These are phyloP conservation scores for Moxostoma hubbsi DNA, from an alignment of 2,797 vertebrate species.

Conservation along the genomic window DNA sequence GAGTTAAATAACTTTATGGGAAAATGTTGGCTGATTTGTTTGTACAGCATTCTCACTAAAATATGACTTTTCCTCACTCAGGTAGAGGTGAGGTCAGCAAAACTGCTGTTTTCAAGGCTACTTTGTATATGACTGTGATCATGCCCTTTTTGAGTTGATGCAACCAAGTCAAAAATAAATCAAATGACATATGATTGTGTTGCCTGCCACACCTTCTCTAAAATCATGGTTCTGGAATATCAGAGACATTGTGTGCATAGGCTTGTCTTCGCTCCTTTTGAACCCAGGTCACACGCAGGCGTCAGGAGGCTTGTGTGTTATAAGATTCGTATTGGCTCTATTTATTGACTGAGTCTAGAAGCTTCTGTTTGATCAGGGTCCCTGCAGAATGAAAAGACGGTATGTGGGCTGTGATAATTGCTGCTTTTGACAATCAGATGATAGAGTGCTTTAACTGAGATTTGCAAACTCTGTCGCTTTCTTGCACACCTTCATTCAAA, in stretches of 20 bases:
- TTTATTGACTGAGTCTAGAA: constrained; percentile 37
- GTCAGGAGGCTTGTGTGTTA: constrained; percentile 42
- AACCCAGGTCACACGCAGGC: constrained; percentile 43
- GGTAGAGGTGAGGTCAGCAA: constrained; percentile 1
- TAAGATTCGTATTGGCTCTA: constrained; percentile 37
- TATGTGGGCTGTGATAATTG: constrained; percentile 43
- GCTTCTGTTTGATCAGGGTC: constrained; percentile 51
- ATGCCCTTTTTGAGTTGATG: not conserved
- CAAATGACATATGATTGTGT: constrained; percentile 13
- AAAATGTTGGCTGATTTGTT: too few relatives aligned
- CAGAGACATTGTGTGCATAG: constrained; percentile 21
- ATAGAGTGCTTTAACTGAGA: constrained; percentile 63
- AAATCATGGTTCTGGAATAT: not conserved
- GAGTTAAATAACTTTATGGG: too few relatives aligned
- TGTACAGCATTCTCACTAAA: too few relatives aligned
- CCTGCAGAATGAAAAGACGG: constrained; percentile 40
- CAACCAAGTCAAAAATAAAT: constrained; percentile 22
- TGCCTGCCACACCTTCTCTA: constrained; percentile 25
- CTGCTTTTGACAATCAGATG: constrained; percentile 63
- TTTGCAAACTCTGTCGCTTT: not conserved
- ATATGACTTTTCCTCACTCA: not conserved
- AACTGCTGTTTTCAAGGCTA: not conserved
- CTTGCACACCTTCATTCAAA: not conserved
- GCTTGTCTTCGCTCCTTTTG: constrained; percentile 40
- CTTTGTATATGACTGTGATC: not conserved